A percentile compares a stretch with the other conserved stretches of the same genome.
Evolutionary conservation across 2,888 invertebrate genomes (phyloP).

Genomic region (Taphrorychus bicolor): DNA sequence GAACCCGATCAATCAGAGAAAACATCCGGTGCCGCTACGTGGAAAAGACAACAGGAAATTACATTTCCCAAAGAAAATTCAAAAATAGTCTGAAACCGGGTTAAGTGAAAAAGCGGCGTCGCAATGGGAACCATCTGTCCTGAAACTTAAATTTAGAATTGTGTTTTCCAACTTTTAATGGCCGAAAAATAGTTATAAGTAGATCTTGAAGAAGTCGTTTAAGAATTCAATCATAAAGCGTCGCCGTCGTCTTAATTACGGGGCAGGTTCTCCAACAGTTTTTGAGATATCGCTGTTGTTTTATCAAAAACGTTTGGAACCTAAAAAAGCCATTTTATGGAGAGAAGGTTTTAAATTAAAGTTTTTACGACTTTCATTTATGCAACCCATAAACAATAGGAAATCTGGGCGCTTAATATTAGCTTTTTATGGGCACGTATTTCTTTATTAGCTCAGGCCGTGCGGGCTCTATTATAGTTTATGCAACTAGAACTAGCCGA

Average conservation of each 20-base stretch:
- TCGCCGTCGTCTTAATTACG: no score
- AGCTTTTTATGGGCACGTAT: background rate
- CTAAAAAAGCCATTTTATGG: conserved; percentile 11
- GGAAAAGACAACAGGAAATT: conserved; percentile 31
- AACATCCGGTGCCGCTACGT: conserved; percentile 2
- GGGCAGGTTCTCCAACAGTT: no score
- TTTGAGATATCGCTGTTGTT: no score
- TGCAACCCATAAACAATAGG: background rate
- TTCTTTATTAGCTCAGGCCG: background rate
- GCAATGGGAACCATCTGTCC: conserved; percentile 36
- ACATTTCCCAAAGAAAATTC: conserved; percentile 26
- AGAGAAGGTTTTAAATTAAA: conserved; percentile 8
- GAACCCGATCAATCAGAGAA: conserved; percentile 9
- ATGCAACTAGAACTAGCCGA: no score
- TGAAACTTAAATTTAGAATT: conserved; percentile 34
- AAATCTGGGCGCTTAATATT: background rate
- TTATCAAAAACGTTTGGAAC: no score
- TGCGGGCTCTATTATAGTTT: no score
- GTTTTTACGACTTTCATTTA: conserved; percentile 4
- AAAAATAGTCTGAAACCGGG: conserved; percentile 32
- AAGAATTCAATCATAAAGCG: no score
- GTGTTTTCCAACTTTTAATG: conserved; percentile 35
- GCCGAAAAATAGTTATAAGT: conserved; percentile 27
- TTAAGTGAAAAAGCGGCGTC: conserved; percentile 29
- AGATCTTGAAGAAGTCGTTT: no score